These are phyloP conservation scores for Ophioninae sp. DNA, from an alignment of 2,888 invertebrate species.

Conservation along the genomic window DNA sequence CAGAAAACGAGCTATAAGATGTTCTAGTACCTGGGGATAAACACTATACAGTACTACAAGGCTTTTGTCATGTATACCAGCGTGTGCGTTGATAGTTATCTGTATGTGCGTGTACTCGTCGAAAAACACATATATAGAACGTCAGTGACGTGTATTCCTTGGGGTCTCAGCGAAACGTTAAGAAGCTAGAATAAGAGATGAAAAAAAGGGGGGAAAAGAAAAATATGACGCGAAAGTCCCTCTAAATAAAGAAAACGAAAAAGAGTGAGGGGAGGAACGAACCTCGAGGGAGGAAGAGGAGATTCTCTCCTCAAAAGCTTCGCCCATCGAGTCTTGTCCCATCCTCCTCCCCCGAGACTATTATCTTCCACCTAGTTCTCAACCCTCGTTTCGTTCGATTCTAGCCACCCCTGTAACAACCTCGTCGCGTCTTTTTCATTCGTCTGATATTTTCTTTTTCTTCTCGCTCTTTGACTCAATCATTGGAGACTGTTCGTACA, in stretches of 20 bases:
- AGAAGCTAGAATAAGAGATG: constrained; percentile 16
- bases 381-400: constrained; percentile 22
- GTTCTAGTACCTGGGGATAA: constrained; percentile 7
- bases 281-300: neutral
- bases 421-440: constrained; percentile 2
- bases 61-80: constrained; percentile 31
- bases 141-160: constrained; percentile 34
- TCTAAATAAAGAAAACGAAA: neutral
- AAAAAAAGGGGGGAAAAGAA: constrained; percentile 12
- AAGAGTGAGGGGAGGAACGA: neutral
- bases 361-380: constrained; percentile 53
- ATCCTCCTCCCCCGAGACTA: constrained; percentile 51
- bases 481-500: constrained; percentile 18
- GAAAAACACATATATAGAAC: constrained; percentile 21
- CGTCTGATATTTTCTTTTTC: neutral
- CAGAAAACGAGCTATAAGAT: constrained; percentile 59
- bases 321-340: constrained; percentile 53
- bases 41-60: constrained; percentile 40
- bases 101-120: constrained; percentile 10
- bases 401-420: constrained; percentile 20
- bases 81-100: neutral
- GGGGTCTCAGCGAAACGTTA: neutral
- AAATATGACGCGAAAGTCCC: constrained; percentile 22
- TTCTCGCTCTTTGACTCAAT: constrained; percentile 13
- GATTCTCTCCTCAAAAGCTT: constrained; percentile 45